A percentile compares a stretch with the other conserved stretches of the same genome.
Conservation (phyloP, 1,140 invertebrate species). For the Hypothenemus hampei region DNA sequence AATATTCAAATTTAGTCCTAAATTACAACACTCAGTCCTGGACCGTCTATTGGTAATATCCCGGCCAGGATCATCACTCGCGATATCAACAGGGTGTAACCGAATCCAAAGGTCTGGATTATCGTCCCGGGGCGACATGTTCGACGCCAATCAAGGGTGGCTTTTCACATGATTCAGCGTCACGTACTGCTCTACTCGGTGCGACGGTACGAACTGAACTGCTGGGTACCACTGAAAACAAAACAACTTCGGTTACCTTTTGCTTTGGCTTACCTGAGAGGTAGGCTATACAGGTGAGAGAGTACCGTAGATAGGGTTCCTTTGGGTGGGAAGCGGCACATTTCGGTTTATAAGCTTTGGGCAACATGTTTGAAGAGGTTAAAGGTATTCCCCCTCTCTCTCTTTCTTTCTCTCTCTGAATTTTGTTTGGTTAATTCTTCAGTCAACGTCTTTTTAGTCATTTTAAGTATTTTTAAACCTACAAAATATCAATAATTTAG, state of each 20-base stretch:
- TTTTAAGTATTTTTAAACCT: too few relatives aligned
- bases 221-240: conserved; percentile 14
- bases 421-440: too few relatives aligned
- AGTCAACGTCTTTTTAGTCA: too few relatives aligned
- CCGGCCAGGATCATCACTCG: not conserved
- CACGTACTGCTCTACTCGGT: conserved; percentile 1
- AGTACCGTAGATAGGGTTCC: conserved; percentile 4
- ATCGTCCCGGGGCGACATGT: conserved; percentile 20
- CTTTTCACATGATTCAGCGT: conserved; percentile 20
- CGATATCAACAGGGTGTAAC: not conserved
- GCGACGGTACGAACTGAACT: conserved; percentile 18
- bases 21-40: too few relatives aligned
- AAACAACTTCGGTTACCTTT: conserved; percentile 24
- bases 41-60: too few relatives aligned
- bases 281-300: conserved; percentile 18
- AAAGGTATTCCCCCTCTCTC: too few relatives aligned
- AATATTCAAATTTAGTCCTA: not conserved
- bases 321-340: too few relatives aligned
- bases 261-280: conserved; percentile 19
- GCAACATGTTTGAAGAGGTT: too few relatives aligned
- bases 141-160: conserved; percentile 15
- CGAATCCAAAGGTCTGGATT: conserved; percentile 3
- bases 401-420: too few relatives aligned
- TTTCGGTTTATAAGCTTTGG: too few relatives aligned
- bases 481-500: too few relatives aligned